phyloP scores from a whole-genome alignment of 2,797 vertebrate species.

The Sebastes vulpes region DNA sequence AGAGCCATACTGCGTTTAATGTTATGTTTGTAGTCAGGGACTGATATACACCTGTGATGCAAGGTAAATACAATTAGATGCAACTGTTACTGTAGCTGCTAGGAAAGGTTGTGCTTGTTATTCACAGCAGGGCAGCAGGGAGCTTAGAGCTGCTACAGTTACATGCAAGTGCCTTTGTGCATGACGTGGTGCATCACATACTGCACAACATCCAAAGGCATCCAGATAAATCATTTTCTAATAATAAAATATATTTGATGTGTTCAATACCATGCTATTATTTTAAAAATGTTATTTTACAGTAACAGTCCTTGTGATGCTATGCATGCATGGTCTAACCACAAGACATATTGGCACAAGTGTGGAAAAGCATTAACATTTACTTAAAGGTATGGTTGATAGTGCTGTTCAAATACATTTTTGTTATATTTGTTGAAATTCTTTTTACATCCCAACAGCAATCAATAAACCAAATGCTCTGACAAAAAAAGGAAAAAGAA shows the following conservation, averaged over 20 bases:
- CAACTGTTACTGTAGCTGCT: neutral
- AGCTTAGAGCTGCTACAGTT: neutral
- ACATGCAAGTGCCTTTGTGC: neutral
- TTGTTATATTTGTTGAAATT: too few relatives aligned
- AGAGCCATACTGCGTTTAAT: neutral
- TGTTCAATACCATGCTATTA: neutral
- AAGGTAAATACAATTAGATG: conserved; percentile 1
- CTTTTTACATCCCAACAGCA: too few relatives aligned
- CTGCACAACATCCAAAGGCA: neutral
- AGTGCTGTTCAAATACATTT: too few relatives aligned
- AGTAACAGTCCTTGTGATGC: neutral
- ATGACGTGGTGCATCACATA: neutral
- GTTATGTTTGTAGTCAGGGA: neutral
- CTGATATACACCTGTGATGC: neutral
- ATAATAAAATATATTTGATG: neutral
- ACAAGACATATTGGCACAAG: neutral
- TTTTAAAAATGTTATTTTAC: neutral
- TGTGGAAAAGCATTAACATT: neutral
- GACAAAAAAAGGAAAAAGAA: too few relatives aligned
- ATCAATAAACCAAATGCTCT: too few relatives aligned
- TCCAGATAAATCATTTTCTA: neutral
- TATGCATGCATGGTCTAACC: neutral
- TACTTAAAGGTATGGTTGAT: neutral
- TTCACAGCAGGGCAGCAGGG: neutral
- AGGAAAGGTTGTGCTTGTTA: neutral